Evolutionary conservation across 1,140 invertebrate species (phyloP).

Genomic region (Drosophila willistoni): DNA sequence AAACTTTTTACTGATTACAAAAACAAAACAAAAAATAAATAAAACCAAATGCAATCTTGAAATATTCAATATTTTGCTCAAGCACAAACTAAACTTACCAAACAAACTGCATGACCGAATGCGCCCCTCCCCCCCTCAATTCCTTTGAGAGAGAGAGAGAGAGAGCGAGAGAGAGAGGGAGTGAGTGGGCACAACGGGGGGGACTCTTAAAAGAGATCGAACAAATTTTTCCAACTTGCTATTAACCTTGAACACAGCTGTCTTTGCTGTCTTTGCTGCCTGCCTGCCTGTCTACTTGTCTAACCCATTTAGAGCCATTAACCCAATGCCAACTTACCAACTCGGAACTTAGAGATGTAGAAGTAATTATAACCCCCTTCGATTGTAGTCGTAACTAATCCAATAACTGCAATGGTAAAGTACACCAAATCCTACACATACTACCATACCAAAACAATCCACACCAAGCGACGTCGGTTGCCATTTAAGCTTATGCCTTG

Average conservation of each 20-base stretch:
- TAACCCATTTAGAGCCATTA: conserved; percentile 42
- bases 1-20: conserved; percentile 12
- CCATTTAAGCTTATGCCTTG: conserved; percentile 36
- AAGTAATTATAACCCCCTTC: neutral
- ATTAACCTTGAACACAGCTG: conserved; percentile 18
- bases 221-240: conserved; percentile 4
- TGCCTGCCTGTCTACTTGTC: conserved; percentile 22
- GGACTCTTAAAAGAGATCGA: neutral
- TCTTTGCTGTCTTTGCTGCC: conserved; percentile 23
- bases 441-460: conserved; percentile 13
- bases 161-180: conserved; percentile 3
- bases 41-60: conserved; percentile 14
- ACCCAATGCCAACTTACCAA: conserved; percentile 9
- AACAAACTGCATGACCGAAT: conserved; percentile 12
- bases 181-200: neutral
- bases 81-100: conserved; percentile 12
- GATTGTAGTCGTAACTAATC: conserved; percentile 32
- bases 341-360: neutral
- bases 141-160: neutral
- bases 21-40: neutral
- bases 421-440: conserved; percentile 9
- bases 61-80: conserved; percentile 22
- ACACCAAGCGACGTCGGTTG: conserved; percentile 15
- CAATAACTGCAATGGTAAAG: conserved; percentile 27
- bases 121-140: neutral